phyloP scores from a whole-genome alignment of 2,797 vertebrate species.

The Xerus rutilus region DNA sequence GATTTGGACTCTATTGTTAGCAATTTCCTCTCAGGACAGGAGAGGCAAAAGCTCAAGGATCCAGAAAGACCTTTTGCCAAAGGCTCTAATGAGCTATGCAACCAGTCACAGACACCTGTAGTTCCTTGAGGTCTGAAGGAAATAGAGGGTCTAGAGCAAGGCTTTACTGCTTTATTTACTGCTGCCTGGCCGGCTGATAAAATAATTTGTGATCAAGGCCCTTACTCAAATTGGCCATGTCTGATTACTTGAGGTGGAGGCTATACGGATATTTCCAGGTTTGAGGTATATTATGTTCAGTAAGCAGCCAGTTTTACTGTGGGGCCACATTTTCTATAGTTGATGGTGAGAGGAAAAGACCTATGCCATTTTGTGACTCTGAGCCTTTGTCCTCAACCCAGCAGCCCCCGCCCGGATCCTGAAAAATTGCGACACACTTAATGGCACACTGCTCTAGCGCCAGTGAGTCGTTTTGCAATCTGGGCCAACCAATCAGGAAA shows the following conservation, averaged over 20 bases:
- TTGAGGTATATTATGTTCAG: not conserved
- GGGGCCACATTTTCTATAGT: not conserved
- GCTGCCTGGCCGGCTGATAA: not conserved
- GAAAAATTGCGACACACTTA: no score
- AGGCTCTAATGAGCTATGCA: not conserved
- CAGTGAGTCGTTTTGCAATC: no score
- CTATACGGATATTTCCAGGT: not conserved
- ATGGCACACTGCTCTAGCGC: no score
- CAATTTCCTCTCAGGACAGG: not conserved
- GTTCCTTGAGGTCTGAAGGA: not conserved
- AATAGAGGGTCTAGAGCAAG: not conserved
- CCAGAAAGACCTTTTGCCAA: not conserved
- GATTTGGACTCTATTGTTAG: not conserved
- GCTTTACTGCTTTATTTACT: no score
- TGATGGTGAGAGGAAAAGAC: not conserved
- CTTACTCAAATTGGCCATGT: not conserved
- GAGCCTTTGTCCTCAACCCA: no score
- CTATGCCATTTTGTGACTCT: no score
- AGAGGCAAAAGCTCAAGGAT: not conserved
- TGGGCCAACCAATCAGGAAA: no score
- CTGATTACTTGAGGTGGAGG: not conserved
- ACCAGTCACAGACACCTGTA: no score
- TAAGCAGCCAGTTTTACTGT: not conserved
- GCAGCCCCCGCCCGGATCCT: no score
- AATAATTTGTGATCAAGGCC: not conserved